Percentiles rank a stretch among this genome's conserved stretches.
phyloP scores from a whole-genome alignment of 2,888 invertebrate genomes.

The Epirrita christyi region DNA sequence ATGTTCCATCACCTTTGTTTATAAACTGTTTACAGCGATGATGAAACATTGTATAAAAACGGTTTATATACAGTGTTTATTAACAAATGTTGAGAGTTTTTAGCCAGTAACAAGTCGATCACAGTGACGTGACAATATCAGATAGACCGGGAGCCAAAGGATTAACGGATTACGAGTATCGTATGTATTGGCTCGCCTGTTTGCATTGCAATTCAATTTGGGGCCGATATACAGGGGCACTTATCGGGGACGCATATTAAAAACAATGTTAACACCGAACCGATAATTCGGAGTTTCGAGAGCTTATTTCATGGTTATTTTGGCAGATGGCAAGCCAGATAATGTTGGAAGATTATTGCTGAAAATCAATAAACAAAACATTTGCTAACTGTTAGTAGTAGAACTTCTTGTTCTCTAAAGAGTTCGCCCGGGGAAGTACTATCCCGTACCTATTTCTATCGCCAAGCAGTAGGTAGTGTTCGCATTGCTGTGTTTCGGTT shows the following conservation, averaged over 20 bases:
- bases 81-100: no score
- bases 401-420: no score
- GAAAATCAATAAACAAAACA: no score
- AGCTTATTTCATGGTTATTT: constrained; percentile 27
- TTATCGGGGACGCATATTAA: constrained; percentile 43
- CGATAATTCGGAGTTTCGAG: constrained; percentile 21
- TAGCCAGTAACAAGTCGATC: constrained; percentile 1
- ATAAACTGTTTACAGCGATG: no score
- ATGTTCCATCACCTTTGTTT: no score
- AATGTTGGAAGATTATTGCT: not conserved
- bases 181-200: constrained; percentile 46
- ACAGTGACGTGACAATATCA: constrained; percentile 35
- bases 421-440: no score
- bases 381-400: no score
- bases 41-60: no score
- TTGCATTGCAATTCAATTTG: constrained; percentile 66
- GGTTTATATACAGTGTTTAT: no score
- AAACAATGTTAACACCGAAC: constrained; percentile 30
- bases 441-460: no score
- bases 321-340: constrained; percentile 5
- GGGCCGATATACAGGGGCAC: constrained; percentile 39
- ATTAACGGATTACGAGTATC: constrained; percentile 63
- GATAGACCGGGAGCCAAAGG: constrained; percentile 54
- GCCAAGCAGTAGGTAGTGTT: no score
- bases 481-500: no score